Evolutionary conservation across 2,888 invertebrate genomes (phyloP).

Genomic region (Drosophila picticornis): DNA sequence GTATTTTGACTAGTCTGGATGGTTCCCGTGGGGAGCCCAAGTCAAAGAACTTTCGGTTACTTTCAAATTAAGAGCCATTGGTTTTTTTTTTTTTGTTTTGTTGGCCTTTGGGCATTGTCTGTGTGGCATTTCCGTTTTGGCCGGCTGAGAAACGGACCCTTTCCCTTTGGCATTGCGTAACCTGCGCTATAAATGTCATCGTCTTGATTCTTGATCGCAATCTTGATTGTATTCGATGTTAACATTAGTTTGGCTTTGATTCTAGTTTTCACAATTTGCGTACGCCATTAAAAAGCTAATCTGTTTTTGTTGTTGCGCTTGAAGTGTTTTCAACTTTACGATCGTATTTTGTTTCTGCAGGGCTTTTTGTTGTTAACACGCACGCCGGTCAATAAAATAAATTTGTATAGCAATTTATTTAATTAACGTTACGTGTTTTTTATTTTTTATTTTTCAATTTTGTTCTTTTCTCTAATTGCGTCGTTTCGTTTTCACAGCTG

Average conservation of each 20-base stretch:
- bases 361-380: constrained; percentile 51
- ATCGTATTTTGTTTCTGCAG: constrained; percentile 31
- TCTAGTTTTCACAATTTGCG: constrained; percentile 15
- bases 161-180: constrained; percentile 53
- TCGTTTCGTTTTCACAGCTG: constrained; percentile 39
- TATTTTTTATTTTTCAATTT: constrained; percentile 2
- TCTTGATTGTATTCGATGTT: constrained; percentile 16
- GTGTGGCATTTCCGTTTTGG: constrained; percentile 67
- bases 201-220: constrained; percentile 8
- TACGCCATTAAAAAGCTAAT: constrained; percentile 46
- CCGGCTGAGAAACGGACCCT: constrained; percentile 19
- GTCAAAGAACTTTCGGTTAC: constrained; percentile 72
- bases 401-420: constrained; percentile 70
- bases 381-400: constrained; percentile 67
- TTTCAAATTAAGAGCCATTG: constrained; percentile 60
- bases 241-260: constrained; percentile 28
- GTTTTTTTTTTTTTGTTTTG: neutral
- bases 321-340: constrained; percentile 38
- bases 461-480: constrained; percentile 40
- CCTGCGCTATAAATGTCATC: constrained; percentile 63
- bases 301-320: constrained; percentile 20
- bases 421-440: constrained; percentile 45
- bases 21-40: constrained; percentile 34
- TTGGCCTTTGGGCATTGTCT: constrained; percentile 41
- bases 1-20: constrained; percentile 19